Conservation (phyloP, 2,113 vertebrate species). For the Platysternon megacephalum region DNA sequence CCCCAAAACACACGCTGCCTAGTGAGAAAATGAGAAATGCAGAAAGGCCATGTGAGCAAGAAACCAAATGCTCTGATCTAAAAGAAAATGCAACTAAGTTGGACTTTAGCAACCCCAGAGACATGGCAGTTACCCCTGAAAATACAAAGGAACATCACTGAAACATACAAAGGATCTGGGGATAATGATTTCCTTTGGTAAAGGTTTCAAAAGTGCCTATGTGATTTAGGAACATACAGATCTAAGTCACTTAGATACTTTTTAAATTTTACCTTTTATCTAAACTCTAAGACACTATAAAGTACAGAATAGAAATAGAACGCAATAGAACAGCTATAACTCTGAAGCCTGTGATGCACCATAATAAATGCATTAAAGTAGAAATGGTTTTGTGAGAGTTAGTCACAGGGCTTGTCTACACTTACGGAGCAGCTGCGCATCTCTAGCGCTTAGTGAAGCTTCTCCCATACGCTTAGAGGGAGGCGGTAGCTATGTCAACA, state of each 20-base stretch:
- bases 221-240: neutral
- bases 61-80: neutral
- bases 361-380: neutral
- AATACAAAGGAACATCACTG: neutral
- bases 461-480: neutral
- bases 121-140: neutral
- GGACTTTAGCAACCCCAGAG: accelerated
- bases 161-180: neutral
- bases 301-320: neutral
- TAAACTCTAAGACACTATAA: neutral
- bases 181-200: neutral
- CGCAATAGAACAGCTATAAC: neutral
- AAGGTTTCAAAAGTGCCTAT: neutral
- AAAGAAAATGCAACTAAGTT: neutral
- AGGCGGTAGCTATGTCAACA: neutral
- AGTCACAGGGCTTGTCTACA: neutral
- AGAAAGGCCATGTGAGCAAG: neutral
- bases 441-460: neutral
- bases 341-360: neutral
- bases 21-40: neutral
- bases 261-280: neutral
- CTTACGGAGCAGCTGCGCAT: neutral
- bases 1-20: neutral
- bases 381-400: neutral
- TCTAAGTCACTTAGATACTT: accelerated